phyloP scores from a whole-genome alignment of 2,888 invertebrate genomes.

The Corythucha ciliata region DNA sequence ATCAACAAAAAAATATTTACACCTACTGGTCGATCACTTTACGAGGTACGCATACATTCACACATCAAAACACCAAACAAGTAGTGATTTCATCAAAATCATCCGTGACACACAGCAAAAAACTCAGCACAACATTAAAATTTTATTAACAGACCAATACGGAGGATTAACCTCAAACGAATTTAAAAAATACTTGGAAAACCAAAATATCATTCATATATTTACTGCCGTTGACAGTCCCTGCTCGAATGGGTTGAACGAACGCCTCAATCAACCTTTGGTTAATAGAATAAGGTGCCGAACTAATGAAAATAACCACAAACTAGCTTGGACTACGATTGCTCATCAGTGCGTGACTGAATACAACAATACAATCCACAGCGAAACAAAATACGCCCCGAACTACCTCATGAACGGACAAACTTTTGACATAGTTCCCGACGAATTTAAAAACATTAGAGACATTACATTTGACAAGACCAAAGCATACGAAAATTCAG shows the following conservation, averaged over 20 bases:
- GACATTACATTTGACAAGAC: slow-evolving; percentile 23
- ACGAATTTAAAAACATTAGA: neutral
- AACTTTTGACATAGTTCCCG: slow-evolving; percentile 2
- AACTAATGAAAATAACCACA: neutral
- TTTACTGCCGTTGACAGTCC: slow-evolving; percentile 5
- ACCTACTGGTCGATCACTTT: slow-evolving; percentile 32
- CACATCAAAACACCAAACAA: slow-evolving; percentile 35
- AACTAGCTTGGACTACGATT: neutral
- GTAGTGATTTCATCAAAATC: slow-evolving; percentile 35
- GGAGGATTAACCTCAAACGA: slow-evolving; percentile 35
- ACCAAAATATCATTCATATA: slow-evolving; percentile 29
- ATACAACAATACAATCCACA: slow-evolving; percentile 13
- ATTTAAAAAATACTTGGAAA: slow-evolving; percentile 33
- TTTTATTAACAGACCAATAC: slow-evolving; percentile 34
- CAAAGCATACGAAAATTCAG: slow-evolving; percentile 20
- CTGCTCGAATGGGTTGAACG: slow-evolving; percentile 3
- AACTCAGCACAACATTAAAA: slow-evolving; percentile 20
- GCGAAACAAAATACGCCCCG: slow-evolving; percentile 3
- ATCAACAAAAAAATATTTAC: slow-evolving; percentile 36
- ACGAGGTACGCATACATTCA: slow-evolving; percentile 33
- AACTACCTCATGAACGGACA: slow-evolving; percentile 3
- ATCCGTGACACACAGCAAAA: slow-evolving; percentile 19
- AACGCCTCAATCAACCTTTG: neutral
- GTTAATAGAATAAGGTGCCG: neutral
- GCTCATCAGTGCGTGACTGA: slow-evolving; percentile 4